phyloP scores from a whole-genome alignment of 2,888 invertebrate species.

The Cotesia congregata region DNA sequence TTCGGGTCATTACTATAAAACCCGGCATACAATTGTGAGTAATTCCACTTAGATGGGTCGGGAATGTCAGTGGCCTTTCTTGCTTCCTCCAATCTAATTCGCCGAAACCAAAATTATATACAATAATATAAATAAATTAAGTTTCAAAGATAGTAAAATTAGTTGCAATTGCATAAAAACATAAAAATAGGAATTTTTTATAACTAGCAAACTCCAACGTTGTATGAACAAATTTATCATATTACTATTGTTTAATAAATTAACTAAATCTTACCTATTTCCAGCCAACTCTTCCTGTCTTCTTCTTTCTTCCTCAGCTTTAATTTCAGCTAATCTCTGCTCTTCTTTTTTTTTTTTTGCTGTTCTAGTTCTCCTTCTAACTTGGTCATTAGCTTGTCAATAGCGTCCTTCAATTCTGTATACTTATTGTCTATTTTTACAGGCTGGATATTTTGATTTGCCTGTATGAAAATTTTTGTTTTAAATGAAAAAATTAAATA shows the following conservation, averaged over 20 bases:
- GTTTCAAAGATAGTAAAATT: not conserved
- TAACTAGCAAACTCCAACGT: slow-evolving; percentile 6
- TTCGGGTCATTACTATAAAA: slow-evolving; percentile 99
- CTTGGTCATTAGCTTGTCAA: slow-evolving; percentile 79
- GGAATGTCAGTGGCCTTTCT: slow-evolving; percentile 87
- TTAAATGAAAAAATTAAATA: not conserved
- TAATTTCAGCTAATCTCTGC: slow-evolving; percentile 85
- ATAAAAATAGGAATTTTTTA: slow-evolving; percentile 52
- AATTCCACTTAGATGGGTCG: slow-evolving; percentile 98
- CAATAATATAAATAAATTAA: slow-evolving; percentile 7
- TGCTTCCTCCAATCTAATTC: slow-evolving; percentile 72
- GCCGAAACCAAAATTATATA: slow-evolving; percentile 18
- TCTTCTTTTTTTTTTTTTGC: slow-evolving; percentile 86
- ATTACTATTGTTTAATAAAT: too few relatives aligned
- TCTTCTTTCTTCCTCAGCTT: slow-evolving; percentile 85
- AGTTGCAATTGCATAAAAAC: slow-evolving; percentile 54
- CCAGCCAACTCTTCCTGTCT: slow-evolving; percentile 83
- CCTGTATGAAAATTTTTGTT: slow-evolving; percentile 68
- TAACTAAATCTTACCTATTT: too few relatives aligned
- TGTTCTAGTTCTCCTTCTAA: slow-evolving; percentile 81
- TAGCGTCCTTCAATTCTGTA: slow-evolving; percentile 78
- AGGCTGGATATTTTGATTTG: slow-evolving; percentile 77
- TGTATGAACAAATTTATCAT: not conserved
- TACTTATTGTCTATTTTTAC: slow-evolving; percentile 82
- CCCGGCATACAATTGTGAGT: slow-evolving; percentile 95